These are phyloP conservation scores for Bujurquina vittata DNA, from an alignment of 2,113 vertebrate genomes.

Conservation along the genomic window DNA sequence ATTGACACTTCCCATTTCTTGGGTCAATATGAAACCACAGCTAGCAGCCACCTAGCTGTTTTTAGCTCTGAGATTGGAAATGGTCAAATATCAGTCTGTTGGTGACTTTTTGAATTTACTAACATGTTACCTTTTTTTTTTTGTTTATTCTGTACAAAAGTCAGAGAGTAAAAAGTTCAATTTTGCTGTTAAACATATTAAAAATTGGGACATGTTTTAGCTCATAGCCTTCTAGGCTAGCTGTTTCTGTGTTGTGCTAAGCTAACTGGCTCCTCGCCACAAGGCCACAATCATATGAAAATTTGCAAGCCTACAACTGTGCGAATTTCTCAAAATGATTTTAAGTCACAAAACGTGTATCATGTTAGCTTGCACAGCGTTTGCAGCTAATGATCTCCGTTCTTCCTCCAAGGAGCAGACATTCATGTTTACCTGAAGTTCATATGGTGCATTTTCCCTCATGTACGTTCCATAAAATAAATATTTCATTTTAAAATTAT, in stretches of 20 bases:
- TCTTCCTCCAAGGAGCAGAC: conserved; percentile 37
- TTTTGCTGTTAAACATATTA: background rate
- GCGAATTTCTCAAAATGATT: background rate
- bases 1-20: background rate
- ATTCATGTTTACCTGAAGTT: conserved; percentile 25
- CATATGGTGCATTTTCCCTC: conserved; percentile 48
- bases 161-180: background rate
- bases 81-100: background rate
- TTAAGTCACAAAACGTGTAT: conserved; percentile 19
- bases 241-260: background rate
- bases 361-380: conserved; percentile 12
- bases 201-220: background rate
- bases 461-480: conserved; percentile 46
- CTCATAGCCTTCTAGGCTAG: background rate
- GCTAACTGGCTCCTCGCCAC: background rate
- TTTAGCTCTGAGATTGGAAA: background rate
- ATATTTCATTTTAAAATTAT: background rate
- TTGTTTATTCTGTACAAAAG: background rate
- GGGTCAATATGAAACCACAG: background rate
- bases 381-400: conserved; percentile 8
- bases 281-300: too few relatives aligned
- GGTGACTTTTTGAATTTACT: background rate
- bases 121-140: background rate
- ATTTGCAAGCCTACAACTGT: too few relatives aligned
- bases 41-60: conserved; percentile 1